Conservation (phyloP, 2,113 vertebrate genomes). For the Zosterops lateralis region DNA sequence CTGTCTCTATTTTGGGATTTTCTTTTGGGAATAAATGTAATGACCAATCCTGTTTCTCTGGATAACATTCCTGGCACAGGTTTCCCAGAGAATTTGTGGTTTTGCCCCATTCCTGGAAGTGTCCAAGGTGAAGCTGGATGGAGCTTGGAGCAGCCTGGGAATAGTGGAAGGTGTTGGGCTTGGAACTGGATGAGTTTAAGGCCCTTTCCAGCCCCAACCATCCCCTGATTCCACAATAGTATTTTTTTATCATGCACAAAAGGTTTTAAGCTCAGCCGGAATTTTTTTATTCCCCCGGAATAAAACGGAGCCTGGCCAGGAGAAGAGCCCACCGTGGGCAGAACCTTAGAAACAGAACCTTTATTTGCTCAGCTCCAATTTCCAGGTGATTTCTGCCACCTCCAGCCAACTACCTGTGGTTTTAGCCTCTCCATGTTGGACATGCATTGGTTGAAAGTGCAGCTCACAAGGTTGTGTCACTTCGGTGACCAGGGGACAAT, state of each 20-base stretch:
- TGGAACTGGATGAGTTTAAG: neutral
- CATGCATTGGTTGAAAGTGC: fast-evolving
- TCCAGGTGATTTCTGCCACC: neutral
- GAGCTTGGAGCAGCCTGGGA: neutral
- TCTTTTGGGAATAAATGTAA: neutral
- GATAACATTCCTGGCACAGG: neutral
- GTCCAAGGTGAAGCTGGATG: neutral
- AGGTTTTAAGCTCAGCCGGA: neutral
- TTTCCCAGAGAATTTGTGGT: neutral
- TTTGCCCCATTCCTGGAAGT: neutral
- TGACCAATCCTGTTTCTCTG: neutral
- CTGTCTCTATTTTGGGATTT: neutral
- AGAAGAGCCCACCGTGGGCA: neutral
- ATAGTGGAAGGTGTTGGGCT: neutral
- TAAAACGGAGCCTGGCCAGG: neutral
- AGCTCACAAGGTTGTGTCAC: neutral
- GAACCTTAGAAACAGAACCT: neutral
- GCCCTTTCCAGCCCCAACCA: neutral
- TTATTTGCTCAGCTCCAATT: neutral
- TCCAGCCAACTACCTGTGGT: neutral
- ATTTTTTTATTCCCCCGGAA: neutral
- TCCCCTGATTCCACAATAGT: neutral
- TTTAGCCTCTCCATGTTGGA: neutral
- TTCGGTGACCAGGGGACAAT: neutral
- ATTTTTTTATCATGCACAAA: fast-evolving